Percentiles rank a stretch among this genome's conserved stretches.
These are phyloP conservation scores for Myxocyprinus asiaticus DNA, from an alignment of 2,113 vertebrate species.

Conservation along the genomic window DNA sequence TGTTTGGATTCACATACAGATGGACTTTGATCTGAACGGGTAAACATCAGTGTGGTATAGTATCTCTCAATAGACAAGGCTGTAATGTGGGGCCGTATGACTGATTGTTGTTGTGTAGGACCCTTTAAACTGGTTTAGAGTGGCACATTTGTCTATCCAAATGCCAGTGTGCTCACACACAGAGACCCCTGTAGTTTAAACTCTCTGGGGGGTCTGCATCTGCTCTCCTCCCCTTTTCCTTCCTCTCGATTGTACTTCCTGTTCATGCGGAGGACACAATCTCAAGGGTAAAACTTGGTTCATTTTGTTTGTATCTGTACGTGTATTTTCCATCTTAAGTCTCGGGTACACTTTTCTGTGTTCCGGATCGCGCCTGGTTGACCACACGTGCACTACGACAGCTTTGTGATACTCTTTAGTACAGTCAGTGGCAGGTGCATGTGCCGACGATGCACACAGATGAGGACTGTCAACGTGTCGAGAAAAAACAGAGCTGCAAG, in stretches of 20 bases:
- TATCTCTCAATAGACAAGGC: background rate
- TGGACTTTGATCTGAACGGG: background rate
- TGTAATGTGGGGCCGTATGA: background rate
- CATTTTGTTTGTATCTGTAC: too few species aligned
- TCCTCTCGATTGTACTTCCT: slow-evolving; percentile 56
- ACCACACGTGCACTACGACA: too few species aligned
- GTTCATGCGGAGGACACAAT: slow-evolving; percentile 52
- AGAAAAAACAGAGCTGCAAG: too few species aligned
- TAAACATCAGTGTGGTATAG: background rate
- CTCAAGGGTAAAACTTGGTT: slow-evolving; percentile 56
- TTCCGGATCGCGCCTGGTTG: too few species aligned
- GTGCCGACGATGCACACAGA: too few species aligned
- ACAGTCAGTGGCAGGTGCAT: too few species aligned
- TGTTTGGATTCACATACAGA: background rate
- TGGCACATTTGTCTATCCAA: slow-evolving; percentile 27
- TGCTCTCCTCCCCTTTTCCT: slow-evolving; percentile 34
- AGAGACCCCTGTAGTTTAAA: too few species aligned
- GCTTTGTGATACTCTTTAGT: too few species aligned
- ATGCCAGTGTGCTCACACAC: slow-evolving; percentile 19
- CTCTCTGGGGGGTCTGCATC: slow-evolving; percentile 11
- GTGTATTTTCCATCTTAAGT: too few species aligned
- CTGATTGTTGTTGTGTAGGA: slow-evolving; percentile 26
- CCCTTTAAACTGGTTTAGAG: slow-evolving; percentile 38
- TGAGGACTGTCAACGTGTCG: too few species aligned
- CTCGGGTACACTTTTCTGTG: background rate